Evolutionary conservation across 2,113 vertebrate species (phyloP).

Genomic region (Cepphus grylle): DNA sequence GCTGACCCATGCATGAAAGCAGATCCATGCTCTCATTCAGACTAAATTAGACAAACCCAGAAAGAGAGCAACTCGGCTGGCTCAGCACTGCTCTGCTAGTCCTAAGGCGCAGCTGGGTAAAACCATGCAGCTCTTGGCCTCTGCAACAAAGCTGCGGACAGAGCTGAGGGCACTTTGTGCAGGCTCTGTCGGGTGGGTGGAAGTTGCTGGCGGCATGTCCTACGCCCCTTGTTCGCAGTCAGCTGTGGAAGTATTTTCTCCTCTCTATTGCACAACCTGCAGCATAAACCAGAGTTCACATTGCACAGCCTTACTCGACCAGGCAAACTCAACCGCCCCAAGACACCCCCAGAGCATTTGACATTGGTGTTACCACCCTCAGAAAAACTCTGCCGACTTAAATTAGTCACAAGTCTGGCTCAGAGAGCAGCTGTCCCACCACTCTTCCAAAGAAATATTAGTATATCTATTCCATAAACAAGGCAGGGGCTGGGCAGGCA

Average conservation of each 20-base stretch:
- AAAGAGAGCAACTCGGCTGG: not conserved
- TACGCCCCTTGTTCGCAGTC: not conserved
- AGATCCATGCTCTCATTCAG: too few relatives aligned
- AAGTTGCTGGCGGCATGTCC: not conserved
- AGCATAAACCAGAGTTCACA: not conserved
- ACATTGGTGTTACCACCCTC: not conserved
- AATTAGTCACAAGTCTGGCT: not conserved
- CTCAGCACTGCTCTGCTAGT: not conserved
- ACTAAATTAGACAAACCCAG: not conserved
- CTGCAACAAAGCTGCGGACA: not conserved
- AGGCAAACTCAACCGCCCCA: accelerated
- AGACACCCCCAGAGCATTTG: not conserved
- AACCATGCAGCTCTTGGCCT: not conserved
- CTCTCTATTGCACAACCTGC: not conserved
- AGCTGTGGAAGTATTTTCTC: not conserved
- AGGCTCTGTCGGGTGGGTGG: accelerated
- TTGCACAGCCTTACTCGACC: not conserved
- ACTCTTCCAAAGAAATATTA: not conserved
- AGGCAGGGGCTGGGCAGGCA: not conserved
- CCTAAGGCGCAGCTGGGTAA: not conserved
- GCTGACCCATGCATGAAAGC: too few relatives aligned
- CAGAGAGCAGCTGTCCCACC: not conserved
- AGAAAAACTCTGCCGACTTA: not conserved
- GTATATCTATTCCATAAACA: not conserved
- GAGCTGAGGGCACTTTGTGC: not conserved